phyloP scores from a whole-genome alignment of 37 sponge, comb jelly and placozoan species.

The Axinella damicornis region DNA sequence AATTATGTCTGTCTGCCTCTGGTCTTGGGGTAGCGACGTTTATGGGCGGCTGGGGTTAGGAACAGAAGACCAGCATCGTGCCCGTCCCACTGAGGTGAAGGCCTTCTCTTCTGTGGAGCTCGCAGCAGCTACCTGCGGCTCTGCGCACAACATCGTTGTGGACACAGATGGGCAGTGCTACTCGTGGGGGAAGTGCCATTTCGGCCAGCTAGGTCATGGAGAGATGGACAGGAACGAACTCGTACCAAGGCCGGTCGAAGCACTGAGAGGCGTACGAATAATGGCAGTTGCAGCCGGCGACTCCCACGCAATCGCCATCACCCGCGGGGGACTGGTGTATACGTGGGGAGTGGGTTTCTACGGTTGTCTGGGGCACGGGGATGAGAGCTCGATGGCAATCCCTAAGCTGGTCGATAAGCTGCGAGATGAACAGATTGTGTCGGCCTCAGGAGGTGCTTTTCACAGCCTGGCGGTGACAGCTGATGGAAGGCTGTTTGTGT shows the following conservation, averaged over 20 bases:
- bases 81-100: conserved; percentile 31
- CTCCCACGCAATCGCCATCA: conserved; percentile 65
- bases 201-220: conserved; percentile 80
- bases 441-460: conserved; percentile 64
- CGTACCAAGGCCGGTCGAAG: conserved; percentile 42
- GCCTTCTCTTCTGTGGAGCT: conserved; percentile 14
- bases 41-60: conserved; percentile 79
- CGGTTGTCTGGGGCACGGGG: conserved; percentile 70
- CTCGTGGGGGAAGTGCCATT: conserved; percentile 86
- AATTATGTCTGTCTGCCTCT: too few species aligned
- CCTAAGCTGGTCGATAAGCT: conserved; percentile 70
- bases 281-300: conserved; percentile 59
- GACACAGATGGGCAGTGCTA: conserved; percentile 45
- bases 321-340: conserved; percentile 42
- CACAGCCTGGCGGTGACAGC: conserved; percentile 66
- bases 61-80: conserved; percentile 59
- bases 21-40: conserved; percentile 83
- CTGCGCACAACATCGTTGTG: conserved; percentile 69
- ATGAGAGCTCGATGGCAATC: conserved; percentile 40
- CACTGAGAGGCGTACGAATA: conserved; percentile 38
- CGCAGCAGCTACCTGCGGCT: conserved; percentile 35
- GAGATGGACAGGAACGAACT: conserved; percentile 73
- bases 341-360: conserved; percentile 79
- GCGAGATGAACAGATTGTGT: conserved; percentile 10
- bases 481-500: conserved; percentile 54